These are phyloP conservation scores for Drosophila monieri DNA, from an alignment of 2,888 invertebrate species.

Conservation along the genomic window DNA sequence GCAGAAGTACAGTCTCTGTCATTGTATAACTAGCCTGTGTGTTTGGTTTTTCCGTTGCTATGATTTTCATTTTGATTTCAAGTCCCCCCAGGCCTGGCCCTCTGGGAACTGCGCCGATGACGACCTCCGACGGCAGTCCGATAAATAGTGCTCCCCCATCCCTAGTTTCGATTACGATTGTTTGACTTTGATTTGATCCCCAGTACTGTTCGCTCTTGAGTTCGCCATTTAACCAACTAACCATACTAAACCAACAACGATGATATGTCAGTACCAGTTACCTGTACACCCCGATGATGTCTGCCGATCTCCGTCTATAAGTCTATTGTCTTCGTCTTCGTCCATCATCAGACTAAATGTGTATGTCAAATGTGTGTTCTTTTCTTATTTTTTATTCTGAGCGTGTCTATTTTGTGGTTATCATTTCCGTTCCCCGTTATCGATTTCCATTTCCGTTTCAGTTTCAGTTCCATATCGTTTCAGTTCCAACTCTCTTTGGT, in stretches of 20 bases:
- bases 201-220: slow-evolving; percentile 2
- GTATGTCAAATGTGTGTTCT: slow-evolving; percentile 77
- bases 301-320: slow-evolving; percentile 31
- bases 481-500: slow-evolving; percentile 34
- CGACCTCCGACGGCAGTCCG: slow-evolving; percentile 27
- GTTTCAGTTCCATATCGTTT: slow-evolving; percentile 51
- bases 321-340: slow-evolving; percentile 35
- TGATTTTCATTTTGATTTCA: slow-evolving; percentile 37
- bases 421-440: slow-evolving; percentile 31
- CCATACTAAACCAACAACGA: slow-evolving; percentile 65
- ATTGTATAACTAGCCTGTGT: slow-evolving; percentile 66
- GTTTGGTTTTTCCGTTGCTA: slow-evolving; percentile 77
- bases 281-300: slow-evolving; percentile 38
- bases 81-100: slow-evolving; percentile 1
- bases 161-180: background rate
- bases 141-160: slow-evolving; percentile 20
- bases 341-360: slow-evolving; percentile 62
- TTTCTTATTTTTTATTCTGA: slow-evolving; percentile 50
- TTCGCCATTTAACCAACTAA: slow-evolving; percentile 70
- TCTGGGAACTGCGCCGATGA: slow-evolving; percentile 26
- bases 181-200: background rate
- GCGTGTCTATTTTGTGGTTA: slow-evolving; percentile 46
- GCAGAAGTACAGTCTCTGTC: slow-evolving; percentile 32
- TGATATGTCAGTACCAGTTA: slow-evolving; percentile 26
- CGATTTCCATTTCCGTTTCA: slow-evolving; percentile 45